Evolutionary conservation across 2,888 invertebrate genomes (phyloP).

Genomic region (Bembecia ichneumoniformis): DNA sequence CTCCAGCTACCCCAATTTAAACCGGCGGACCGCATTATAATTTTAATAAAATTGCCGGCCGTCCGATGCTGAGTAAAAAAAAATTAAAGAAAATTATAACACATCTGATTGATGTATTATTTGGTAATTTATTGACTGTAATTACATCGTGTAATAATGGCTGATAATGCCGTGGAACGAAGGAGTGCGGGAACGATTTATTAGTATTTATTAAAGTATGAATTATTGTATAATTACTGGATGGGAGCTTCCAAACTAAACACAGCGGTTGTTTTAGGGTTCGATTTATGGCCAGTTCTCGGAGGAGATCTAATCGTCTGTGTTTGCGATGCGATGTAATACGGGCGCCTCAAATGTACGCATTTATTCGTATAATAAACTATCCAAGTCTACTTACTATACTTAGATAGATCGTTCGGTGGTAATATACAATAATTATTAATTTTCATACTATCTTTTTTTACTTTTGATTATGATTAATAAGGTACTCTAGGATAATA

Average conservation of each 20-base stretch:
- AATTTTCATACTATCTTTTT: too few species aligned
- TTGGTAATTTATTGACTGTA: constrained; percentile 70
- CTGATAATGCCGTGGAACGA: constrained; percentile 50
- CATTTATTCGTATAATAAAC: too few species aligned
- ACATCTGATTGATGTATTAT: constrained; percentile 73
- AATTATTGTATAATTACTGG: constrained; percentile 71
- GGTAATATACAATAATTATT: too few species aligned
- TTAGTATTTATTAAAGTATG: constrained; percentile 72
- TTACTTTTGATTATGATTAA: too few species aligned
- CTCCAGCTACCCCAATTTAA: constrained; percentile 66
- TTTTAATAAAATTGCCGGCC: constrained; percentile 69
- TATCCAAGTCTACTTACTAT: too few species aligned
- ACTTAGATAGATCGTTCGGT: too few species aligned
- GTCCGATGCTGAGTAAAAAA: constrained; percentile 46
- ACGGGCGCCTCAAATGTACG: constrained; percentile 18
- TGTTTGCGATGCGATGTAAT: constrained; percentile 37
- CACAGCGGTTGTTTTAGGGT: constrained; percentile 64
- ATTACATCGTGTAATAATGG: constrained; percentile 71
- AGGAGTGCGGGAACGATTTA: constrained; percentile 59
- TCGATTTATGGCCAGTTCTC: constrained; percentile 62
- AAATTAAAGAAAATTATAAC: constrained; percentile 66
- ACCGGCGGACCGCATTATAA: constrained; percentile 57
- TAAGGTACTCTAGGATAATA: too few species aligned
- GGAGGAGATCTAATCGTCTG: constrained; percentile 55
- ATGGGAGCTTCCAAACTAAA: constrained; percentile 67